Evolutionary conservation across 1,140 invertebrate species (phyloP), one percentile per base, ranked within the genome.

Genomic region (Drosophila melanica): DNA sequence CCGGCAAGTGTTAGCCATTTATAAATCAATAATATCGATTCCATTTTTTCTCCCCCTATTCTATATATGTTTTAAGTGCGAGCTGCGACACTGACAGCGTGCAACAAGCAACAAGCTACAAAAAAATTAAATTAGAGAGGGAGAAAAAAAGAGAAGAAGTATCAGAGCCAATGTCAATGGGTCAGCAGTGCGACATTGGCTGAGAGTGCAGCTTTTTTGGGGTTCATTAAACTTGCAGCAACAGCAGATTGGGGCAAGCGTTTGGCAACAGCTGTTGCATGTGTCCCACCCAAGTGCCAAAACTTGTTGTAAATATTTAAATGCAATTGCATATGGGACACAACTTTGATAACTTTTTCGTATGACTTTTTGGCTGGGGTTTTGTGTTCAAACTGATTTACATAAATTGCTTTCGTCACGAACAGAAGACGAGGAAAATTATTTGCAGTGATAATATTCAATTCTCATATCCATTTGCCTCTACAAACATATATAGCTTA

Each of bases 11-110:
- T 37, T 54, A 4, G 5, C 37, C 54, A 55, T 54, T 35, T 35
- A 58, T 45, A 54, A 81, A 85, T 85, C 81, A 81, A 85, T 85
- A 87, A 66, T 85, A 85, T 85, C 78, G 81, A 85, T 87, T 77
- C 16, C 42, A 66, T 54, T 73, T 57, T 50, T 37, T 44, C 16
- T 20, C 44, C 45, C 44, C 3, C 18, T n/a, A 12, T 47, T 27
- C 41, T 58, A 18, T 42, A 57, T 64, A 23, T 47, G 20, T 69
- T 20, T 44, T 14, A 57, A 35, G 35, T 63, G 35, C 59, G 44
- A 54, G 41, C 53, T 63, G 18, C 39, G 58, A 20, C 16, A 60
- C 30, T 9, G 42, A 11, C 14, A 9, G 55, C n/a, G 35, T 9
- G 44, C 44, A 59, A 54, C 30, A 60, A 60, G 44, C 65, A 50